Evolutionary conservation across 2,113 vertebrate genomes (phyloP), one percentile per base, ranked within the genome.

Genomic region (Pygoscelis adeliae): DNA sequence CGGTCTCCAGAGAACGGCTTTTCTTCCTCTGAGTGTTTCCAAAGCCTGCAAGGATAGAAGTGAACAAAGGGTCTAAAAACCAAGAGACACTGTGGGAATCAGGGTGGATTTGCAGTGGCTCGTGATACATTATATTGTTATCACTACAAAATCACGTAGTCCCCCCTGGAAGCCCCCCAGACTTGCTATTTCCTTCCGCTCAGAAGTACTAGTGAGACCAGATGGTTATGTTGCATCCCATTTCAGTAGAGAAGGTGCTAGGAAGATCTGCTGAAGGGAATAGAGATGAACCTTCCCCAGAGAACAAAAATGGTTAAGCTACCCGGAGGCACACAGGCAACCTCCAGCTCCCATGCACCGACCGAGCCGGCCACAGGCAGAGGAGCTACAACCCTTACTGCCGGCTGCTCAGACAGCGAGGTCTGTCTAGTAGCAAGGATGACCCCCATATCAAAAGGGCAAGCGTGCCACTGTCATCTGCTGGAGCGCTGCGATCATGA

Each of bases 341-440:
- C 52, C 83, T 61, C 40, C 61, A 91, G 25, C 53, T 87, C 42
- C 40, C 5, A 2, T 1, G 0, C 27, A 29, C 22, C 6, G 3
- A 50, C 14, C 1, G 0, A 61, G 63, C 20, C 0, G 6, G 32
- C 27, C 2, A 1, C 44, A 29, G 18, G 55, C 26, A 63, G 59
- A 58, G 50, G 26, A 87, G 52, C 79, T 66, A 27, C 7, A 1
- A 11, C 50, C 38, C 9, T 5, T 18, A 32, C 47, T 50, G 40
- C 69, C 5, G 5, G 34, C 69, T 29, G 8, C 72, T 56, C 27
- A 40, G 44, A 15, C 71, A 73, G 20, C 5, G 2, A 62, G 42
- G n/a, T 13, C 79, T 67, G 22, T 34, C 29, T 17, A 17, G 26
- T 34, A 85, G 15, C 36, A 77, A 59, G 49, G 62, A 29, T 2